These are phyloP conservation scores for Podotricha telesiphe DNA, from an alignment of 2,888 invertebrate species.

Conservation along the genomic window DNA sequence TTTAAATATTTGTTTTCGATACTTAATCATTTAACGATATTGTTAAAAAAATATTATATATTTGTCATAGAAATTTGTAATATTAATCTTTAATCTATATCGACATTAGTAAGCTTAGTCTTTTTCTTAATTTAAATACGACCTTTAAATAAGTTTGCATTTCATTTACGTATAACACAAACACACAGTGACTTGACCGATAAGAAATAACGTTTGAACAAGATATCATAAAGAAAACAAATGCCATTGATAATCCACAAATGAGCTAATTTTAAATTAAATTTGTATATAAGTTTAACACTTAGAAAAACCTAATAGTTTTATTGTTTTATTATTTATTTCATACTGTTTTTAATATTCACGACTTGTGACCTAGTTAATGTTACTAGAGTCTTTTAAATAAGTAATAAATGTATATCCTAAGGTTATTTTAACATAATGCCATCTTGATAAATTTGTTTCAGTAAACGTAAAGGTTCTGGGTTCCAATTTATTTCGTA, in stretches of 20 bases:
- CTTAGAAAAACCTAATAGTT: not conserved
- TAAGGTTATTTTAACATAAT: too few species aligned
- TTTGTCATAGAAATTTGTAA: too few species aligned
- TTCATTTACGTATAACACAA: not conserved
- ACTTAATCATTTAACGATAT: too few species aligned
- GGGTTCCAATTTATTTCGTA: too few species aligned
- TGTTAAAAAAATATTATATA: too few species aligned
- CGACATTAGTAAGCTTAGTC: not conserved
- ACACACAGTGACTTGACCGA: constrained; percentile 31
- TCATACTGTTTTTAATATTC: too few species aligned
- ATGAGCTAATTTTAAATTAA: constrained; percentile 11
- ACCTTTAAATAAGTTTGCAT: constrained; percentile 8
- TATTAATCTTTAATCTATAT: not conserved
- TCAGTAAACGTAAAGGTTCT: too few species aligned
- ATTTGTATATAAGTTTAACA: not conserved
- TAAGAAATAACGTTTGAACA: constrained; percentile 31
- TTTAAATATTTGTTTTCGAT: too few species aligned
- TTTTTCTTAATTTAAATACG: not conserved
- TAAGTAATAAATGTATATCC: too few species aligned
- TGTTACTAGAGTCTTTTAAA: too few species aligned
- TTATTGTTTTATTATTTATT: not conserved
- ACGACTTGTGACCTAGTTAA: too few species aligned
- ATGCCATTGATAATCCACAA: constrained; percentile 18
- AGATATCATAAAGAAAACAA: constrained; percentile 31
- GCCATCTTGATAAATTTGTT: too few species aligned